These are phyloP conservation scores for Arothron firmamentum DNA, from an alignment of 2,113 vertebrate genomes.

Conservation along the genomic window DNA sequence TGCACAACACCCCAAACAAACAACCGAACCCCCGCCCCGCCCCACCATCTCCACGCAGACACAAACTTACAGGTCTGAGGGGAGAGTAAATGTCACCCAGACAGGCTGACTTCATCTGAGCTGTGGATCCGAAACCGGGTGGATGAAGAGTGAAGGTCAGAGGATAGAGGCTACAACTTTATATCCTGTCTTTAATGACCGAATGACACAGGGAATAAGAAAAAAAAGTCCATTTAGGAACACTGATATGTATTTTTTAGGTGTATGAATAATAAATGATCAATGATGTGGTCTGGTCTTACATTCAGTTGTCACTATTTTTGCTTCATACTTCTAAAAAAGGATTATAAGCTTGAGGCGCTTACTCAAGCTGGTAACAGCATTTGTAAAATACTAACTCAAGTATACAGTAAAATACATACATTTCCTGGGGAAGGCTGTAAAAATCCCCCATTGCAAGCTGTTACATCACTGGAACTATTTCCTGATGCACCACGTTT, in stretches of 20 bases:
- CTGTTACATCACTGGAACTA: slow-evolving; percentile 29
- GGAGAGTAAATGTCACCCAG: slow-evolving; percentile 41
- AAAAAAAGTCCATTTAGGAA: slow-evolving; percentile 15
- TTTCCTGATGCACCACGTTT: slow-evolving; percentile 30
- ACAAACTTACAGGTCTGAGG: slow-evolving; percentile 15
- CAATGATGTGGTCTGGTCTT: no score
- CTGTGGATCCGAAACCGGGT: slow-evolving; percentile 8
- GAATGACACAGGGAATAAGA: not conserved
- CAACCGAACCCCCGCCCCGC: not conserved
- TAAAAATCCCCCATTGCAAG: slow-evolving; percentile 9
- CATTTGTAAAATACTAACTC: no score
- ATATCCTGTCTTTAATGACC: not conserved
- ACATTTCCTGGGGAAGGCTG: not conserved
- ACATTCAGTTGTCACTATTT: no score
- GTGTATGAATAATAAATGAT: no score
- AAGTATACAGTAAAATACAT: no score
- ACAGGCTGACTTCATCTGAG: slow-evolving; percentile 42
- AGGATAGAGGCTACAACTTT: not conserved
- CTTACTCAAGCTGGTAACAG: no score
- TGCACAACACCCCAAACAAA: not conserved
- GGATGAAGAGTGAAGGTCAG: not conserved
- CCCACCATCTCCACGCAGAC: not conserved
- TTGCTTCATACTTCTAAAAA: no score
- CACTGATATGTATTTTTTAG: not conserved
- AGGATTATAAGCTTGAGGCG: no score